A percentile compares a stretch with the other conserved stretches of the same genome.
These are phyloP conservation scores for Sebastes itinus DNA, from an alignment of 2,797 vertebrate species.

Conservation along the genomic window DNA sequence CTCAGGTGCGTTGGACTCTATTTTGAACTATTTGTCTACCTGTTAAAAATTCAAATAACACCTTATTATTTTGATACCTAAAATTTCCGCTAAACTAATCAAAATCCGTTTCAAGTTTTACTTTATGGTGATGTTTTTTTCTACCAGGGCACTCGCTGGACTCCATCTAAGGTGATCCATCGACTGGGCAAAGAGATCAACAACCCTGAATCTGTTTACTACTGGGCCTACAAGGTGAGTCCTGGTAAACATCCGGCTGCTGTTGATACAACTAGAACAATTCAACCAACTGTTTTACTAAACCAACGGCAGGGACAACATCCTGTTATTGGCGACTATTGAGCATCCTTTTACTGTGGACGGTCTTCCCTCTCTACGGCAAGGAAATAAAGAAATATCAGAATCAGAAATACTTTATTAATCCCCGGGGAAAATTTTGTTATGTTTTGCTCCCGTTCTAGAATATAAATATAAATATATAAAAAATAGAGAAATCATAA, in stretches of 20 bases:
- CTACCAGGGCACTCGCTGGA: conserved; percentile 85
- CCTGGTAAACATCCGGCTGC: background rate
- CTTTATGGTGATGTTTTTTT: background rate
- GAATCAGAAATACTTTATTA: too few relatives aligned
- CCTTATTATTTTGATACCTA: background rate
- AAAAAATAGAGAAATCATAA: too few relatives aligned
- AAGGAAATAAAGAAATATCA: too few relatives aligned
- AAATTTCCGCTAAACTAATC: background rate
- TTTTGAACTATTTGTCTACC: background rate
- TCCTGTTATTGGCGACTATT: too few relatives aligned
- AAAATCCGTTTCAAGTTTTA: background rate
- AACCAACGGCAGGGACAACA: too few relatives aligned
- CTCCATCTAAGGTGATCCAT: conserved; percentile 89
- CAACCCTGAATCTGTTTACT: conserved; percentile 88
- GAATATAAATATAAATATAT: too few relatives aligned
- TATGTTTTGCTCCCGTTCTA: too few relatives aligned
- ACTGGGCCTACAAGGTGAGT: conserved; percentile 90
- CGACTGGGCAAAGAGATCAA: conserved; percentile 90
- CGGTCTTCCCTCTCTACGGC: too few relatives aligned
- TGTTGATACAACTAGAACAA: fast-evolving
- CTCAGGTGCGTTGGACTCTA: conserved; percentile 59
- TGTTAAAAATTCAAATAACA: background rate
- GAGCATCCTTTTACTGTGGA: too few relatives aligned
- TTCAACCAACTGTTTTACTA: too few relatives aligned
- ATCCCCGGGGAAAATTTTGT: too few relatives aligned